Evolutionary conservation across 2,888 invertebrate species (phyloP).

Genomic region (Phania funesta): DNA sequence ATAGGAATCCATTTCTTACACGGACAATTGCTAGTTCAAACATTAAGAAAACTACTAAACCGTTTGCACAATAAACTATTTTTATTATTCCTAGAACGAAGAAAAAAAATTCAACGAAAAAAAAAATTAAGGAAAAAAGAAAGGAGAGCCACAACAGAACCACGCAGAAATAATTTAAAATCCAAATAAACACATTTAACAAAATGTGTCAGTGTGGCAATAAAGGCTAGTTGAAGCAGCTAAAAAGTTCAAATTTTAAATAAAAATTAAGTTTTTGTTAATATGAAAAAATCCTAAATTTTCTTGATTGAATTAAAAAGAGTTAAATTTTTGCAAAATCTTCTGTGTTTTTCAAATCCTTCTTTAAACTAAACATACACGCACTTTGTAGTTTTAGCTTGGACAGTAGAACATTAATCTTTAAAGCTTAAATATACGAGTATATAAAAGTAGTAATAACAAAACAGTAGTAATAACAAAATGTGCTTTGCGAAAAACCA

Average conservation of each 20-base stretch:
- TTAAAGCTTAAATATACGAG: slow-evolving; percentile 54
- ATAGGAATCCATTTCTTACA: slow-evolving; percentile 14
- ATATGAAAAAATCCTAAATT: not conserved
- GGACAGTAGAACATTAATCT: slow-evolving; percentile 58
- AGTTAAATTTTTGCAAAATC: too few species aligned
- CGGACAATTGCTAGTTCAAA: slow-evolving; percentile 54
- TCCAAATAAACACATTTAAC: slow-evolving; percentile 41
- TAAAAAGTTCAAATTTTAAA: not conserved
- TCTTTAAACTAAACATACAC: not conserved
- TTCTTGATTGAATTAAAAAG: not conserved
- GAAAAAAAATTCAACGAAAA: not conserved
- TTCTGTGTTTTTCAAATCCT: not conserved
- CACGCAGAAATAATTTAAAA: slow-evolving; percentile 43
- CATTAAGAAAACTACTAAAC: slow-evolving; percentile 27
- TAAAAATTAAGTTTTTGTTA: not conserved
- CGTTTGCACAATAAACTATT: slow-evolving; percentile 39
- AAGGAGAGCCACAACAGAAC: too few species aligned
- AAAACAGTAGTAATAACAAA: slow-evolving; percentile 46
- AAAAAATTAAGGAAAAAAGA: not conserved
- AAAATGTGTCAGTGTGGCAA: too few species aligned
- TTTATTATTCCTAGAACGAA: slow-evolving; percentile 58
- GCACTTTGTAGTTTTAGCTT: not conserved
- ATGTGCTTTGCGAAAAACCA: slow-evolving; percentile 35
- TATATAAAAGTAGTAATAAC: not conserved
- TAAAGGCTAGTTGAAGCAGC: not conserved